Base-by-base conservation (phyloP, 2,113 vertebrate genomes). In the Clarias gariepinus region DNA sequence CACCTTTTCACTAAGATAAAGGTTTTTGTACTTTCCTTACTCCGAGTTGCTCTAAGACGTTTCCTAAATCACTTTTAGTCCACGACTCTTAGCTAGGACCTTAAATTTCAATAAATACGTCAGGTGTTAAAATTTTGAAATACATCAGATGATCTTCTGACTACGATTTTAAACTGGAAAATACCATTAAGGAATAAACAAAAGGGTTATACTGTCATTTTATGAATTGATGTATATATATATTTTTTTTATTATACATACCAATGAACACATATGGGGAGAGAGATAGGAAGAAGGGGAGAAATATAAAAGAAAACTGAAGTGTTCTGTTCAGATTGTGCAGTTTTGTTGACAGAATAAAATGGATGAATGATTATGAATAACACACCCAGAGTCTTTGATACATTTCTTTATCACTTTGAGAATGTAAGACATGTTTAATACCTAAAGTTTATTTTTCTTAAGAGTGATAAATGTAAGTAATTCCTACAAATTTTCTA, bases 311-410 rank as follows among this genome's bases (percentile, higher is more conserved):
- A 9, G 18, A 69, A 68, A 57, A 9, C 8, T 57, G 60, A 61
- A 57, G 15, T 71, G 5, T 41, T 4, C 12, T 71, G 5, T 41
- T 4, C 12, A 66, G 64, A 15, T 66, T 28, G 16, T 71, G 16
- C 71, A 52, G 16, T 21, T 74, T 74, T 21, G 9, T 11, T 23
- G 19, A 23, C 9, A 4, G 36, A 74, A 76, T 76, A 76, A 76
- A 76, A 52, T 74, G 36, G 19, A 47, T 74, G 71, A 74, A 74
- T 76, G 41, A 74, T 52, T 13, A 47, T 74, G 41, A 74, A 73
- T 2, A 73, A 52, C 41, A n/a, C 41, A 1, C 28, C 52, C 13
- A 18, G 25, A 28, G 52, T 28, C 15, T 78, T 28, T 3, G 52
- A 55, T 77, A 9, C 25, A 28, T 76, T 77, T 28, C 13, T n/a